Conservation (phyloP, 2,888 invertebrate species). For the Clitarchus hookeri region DNA sequence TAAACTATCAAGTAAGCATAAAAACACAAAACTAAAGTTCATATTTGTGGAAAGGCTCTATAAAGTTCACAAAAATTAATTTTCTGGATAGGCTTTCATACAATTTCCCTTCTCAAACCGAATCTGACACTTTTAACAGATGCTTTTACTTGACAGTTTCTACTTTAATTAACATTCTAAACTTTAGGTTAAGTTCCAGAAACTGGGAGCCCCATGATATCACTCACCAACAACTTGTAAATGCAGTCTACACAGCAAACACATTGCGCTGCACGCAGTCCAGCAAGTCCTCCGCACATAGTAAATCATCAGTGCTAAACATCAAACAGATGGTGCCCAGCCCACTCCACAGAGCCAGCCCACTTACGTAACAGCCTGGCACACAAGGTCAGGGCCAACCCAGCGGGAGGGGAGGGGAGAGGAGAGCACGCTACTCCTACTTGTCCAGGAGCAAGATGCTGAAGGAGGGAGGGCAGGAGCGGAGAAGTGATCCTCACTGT, state of each 20-base stretch:
- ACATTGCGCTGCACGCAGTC: not conserved
- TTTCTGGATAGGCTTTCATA: too few relatives aligned
- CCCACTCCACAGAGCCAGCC: not conserved
- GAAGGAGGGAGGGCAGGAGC: not conserved
- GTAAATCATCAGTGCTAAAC: not conserved
- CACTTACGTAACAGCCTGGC: conserved; percentile 4
- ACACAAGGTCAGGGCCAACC: conserved; percentile 22
- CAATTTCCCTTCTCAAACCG: too few relatives aligned
- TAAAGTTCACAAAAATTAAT: too few relatives aligned
- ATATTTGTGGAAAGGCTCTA: too few relatives aligned
- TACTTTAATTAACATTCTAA: too few relatives aligned
- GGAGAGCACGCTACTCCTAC: conserved; percentile 15
- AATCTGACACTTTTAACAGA: too few relatives aligned
- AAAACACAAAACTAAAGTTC: too few relatives aligned
- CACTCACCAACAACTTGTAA: not conserved
- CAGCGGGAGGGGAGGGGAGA: not conserved
- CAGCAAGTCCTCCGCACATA: not conserved
- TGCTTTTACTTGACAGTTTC: too few relatives aligned
- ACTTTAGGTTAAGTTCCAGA: too few relatives aligned
- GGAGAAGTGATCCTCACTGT: not conserved
- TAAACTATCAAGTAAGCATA: too few relatives aligned
- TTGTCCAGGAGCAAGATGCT: not conserved
- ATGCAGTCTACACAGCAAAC: not conserved
- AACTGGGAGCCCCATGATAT: not conserved
- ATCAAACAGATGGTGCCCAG: not conserved